phyloP scores from a whole-genome alignment of 2,797 vertebrate species.

The Melanotaenia boesemani region DNA sequence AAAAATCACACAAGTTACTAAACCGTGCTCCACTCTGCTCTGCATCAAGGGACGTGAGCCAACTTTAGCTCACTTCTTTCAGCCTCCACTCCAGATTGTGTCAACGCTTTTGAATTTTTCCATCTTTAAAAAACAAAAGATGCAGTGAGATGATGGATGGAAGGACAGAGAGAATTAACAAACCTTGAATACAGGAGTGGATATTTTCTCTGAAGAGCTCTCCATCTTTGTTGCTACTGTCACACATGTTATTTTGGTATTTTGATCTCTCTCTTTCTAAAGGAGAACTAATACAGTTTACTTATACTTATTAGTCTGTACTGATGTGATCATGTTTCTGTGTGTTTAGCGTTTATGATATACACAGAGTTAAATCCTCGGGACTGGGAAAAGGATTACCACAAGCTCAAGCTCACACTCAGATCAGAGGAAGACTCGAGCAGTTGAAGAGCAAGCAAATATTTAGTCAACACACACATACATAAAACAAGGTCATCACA shows the following conservation, averaged over 20 bases:
- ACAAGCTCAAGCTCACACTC: constrained; percentile 44
- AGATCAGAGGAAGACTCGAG: constrained; percentile 53
- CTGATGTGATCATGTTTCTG: constrained; percentile 54
- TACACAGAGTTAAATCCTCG: constrained; percentile 45
- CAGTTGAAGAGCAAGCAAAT: constrained; percentile 49
- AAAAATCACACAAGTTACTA: constrained; percentile 66
- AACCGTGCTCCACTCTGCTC: constrained; percentile 39
- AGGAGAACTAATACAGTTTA: constrained; percentile 49
- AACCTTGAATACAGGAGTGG: neutral
- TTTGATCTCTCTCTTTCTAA: constrained; percentile 20
- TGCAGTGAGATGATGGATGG: neutral
- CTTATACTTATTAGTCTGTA: constrained; percentile 37
- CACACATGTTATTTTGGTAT: constrained; percentile 47
- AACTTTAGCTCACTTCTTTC: constrained; percentile 32
- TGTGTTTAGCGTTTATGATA: constrained; percentile 44
- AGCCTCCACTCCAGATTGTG: constrained; percentile 15
- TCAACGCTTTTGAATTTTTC: constrained; percentile 22
- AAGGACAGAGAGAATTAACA: neutral
- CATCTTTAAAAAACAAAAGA: constrained; percentile 19
- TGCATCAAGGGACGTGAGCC: constrained; percentile 35
- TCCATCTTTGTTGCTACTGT: constrained; percentile 33
- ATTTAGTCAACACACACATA: constrained; percentile 27
- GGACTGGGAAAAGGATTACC: constrained; percentile 58
- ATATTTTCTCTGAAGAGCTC: constrained; percentile 5
- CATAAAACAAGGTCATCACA: constrained; percentile 28